Base-by-base conservation (phyloP, 2,888 invertebrate genomes). In the Embidobia sp. region DNA sequence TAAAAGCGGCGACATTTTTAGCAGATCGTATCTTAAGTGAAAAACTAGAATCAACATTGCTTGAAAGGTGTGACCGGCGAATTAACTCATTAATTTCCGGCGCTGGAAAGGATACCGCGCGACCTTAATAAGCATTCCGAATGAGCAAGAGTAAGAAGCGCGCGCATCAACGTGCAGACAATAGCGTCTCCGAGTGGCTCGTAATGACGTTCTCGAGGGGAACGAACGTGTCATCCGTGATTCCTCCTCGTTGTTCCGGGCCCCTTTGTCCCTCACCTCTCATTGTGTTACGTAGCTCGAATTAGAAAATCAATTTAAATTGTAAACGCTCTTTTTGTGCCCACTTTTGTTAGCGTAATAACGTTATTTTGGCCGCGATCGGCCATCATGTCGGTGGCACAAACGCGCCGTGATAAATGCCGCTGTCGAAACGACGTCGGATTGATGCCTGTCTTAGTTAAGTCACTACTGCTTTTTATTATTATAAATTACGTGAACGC, bases 101-200 rank as follows among this genome's bases (percentile, higher is more conserved):
- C 79, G 84, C 79, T 81, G 82, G 83, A 85, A 69, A 82, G 83
- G 83, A 82, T 51, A 81, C 81, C 67, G 63, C 67, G 70, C 83
- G 85, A 85, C 83, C 86, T 81, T 87, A 86, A 86, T 85, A 85
- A 81, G 73, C 79, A 74, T 70, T 55, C 63, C 48, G 53, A 63
- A 61, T 59, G 46, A 72, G 75, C 72, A 76, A 74, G 55, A 66
- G 35, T 53, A 46, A 66, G 69, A 48, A 55, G 44, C 55, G 31
- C 35, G 51, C 55, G 59, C 79, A 77, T 48, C 42, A 26, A 51
- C 66, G 69, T 57, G 61, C 69, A 82, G 66, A 83, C 82, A 82
- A 83, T 84, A 79, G 76, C 37, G 79, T 59, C 70, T 76, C 51
- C 66, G 57, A 72, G 78, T 48, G 79, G 67, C 66, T 66, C 63